Evolutionary conservation across 2,797 vertebrate species (phyloP).

Genomic region (Pagetopsis macropterus): DNA sequence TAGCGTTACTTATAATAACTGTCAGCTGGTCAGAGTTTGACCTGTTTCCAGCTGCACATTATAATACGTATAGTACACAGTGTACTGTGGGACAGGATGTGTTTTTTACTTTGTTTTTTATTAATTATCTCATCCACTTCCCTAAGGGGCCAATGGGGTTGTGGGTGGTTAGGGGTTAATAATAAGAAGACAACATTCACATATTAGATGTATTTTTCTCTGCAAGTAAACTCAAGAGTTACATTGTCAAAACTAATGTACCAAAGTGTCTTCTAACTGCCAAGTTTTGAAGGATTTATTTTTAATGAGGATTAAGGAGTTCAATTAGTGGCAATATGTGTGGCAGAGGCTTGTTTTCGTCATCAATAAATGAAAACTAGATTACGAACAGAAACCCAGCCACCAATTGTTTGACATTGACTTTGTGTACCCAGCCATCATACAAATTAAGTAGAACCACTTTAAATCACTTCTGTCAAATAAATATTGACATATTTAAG

Average conservation of each 20-base stretch:
- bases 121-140: slow-evolving; percentile 24
- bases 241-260: background rate
- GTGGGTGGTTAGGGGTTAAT: background rate
- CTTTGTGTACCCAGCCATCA: background rate
- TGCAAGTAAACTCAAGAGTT: background rate
- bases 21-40: slow-evolving; percentile 10
- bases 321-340: too few relatives aligned
- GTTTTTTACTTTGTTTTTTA: slow-evolving; percentile 4
- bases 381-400: background rate
- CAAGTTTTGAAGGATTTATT: background rate
- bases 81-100: slow-evolving; percentile 33
- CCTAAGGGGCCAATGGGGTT: background rate
- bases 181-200: background rate
- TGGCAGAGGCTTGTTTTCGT: background rate
- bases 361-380: background rate
- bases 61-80: background rate
- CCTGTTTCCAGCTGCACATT: background rate
- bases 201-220: background rate
- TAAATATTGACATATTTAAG: too few relatives aligned
- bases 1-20: slow-evolving; percentile 4
- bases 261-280: background rate
- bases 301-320: background rate
- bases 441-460: background rate
- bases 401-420: background rate
- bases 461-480: too few relatives aligned